Base-by-base conservation (phyloP, 2,888 invertebrate species). In the Petrolisthes manimaculis region DNA sequence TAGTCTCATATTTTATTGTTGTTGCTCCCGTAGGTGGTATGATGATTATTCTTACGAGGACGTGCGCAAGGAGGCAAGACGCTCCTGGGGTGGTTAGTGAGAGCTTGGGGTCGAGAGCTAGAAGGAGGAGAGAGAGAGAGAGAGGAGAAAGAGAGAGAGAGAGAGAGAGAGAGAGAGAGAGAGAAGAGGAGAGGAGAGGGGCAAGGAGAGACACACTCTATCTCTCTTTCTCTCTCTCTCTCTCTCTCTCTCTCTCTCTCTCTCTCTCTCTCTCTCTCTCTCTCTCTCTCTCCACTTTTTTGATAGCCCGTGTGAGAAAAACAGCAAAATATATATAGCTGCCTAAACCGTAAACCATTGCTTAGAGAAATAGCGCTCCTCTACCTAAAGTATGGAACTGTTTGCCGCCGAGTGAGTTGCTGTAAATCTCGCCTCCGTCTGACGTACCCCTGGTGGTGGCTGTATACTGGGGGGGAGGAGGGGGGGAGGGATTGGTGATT, bases 1-100 rank as follows among this genome's bases (percentile, higher is more conserved):
- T 86, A 86, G 86, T 18, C 81, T 86, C 82, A 86, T 82, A 82
- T 80, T 74, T 81, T 86, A 86, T 56, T 74, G 81, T 51, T 75
- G 81, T 69, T 80, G 75, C 54, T 75, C 86, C 84, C 81, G 55
- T 81, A 86, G 75, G 75, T 75, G 82, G 79, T 75, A 56, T 81
- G 75, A 86, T 86, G 79, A 56, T 86, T 75, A 61, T 74, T 55
- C 54, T 84, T 37, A n/a, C 37, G 55, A 24, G 56, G 56, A 51
- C 51, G 74, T 9, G 78, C 55, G 24, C 71, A 83, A 6, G 55
- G 55, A 21, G n/a, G n/a, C n/a, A 54, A 9, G 24, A 3, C 77
- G 54, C 56, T 5, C 55, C 54, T 56, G 85, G 84, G 51, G 61
- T 53, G 37, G 5, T 24, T n/a, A 8, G n/a, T 6, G 71, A 6